phyloP scores from a whole-genome alignment of 30 jellyfish, hydroid and myxozoan genomes.

The Cassiopea andromeda region DNA sequence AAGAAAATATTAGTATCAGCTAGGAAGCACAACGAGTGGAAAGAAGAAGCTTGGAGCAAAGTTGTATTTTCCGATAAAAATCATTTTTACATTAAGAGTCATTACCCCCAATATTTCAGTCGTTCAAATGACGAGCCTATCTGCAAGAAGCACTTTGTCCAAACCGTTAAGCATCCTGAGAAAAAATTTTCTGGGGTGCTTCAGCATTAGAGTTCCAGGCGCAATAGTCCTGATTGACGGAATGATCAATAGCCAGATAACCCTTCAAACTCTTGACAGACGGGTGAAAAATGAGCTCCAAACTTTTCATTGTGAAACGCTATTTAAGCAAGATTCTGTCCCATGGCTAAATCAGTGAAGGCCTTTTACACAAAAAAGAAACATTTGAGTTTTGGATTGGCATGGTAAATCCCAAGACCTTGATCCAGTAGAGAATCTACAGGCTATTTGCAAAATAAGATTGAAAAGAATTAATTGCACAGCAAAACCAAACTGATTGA shows the following conservation, averaged over 20 bases:
- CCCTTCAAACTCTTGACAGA: not conserved
- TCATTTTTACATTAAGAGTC: not conserved
- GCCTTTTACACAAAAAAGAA: too few relatives aligned
- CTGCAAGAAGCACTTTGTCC: too few relatives aligned
- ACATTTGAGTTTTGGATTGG: not conserved
- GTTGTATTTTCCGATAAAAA: not conserved
- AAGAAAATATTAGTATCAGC: not conserved
- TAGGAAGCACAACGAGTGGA: not conserved
- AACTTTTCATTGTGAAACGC: too few relatives aligned
- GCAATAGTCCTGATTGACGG: not conserved
- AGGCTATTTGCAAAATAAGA: not conserved
- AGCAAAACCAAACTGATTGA: not conserved
- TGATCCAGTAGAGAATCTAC: not conserved
- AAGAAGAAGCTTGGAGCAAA: not conserved
- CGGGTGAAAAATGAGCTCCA: not conserved
- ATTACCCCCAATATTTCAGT: not conserved
- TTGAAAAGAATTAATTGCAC: not conserved
- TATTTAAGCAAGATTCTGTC: not conserved
- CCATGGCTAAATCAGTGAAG: not conserved
- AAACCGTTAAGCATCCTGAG: not conserved
- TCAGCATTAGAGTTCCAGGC: not conserved
- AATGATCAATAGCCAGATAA: not conserved
- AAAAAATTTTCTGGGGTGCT: not conserved
- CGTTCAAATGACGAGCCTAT: too few relatives aligned
- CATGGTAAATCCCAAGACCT: not conserved